A percentile compares a stretch with the other conserved stretches of the same genome.
Evolutionary conservation across 1,140 invertebrate species (phyloP).

Genomic region (Drosophila yakuba): DNA sequence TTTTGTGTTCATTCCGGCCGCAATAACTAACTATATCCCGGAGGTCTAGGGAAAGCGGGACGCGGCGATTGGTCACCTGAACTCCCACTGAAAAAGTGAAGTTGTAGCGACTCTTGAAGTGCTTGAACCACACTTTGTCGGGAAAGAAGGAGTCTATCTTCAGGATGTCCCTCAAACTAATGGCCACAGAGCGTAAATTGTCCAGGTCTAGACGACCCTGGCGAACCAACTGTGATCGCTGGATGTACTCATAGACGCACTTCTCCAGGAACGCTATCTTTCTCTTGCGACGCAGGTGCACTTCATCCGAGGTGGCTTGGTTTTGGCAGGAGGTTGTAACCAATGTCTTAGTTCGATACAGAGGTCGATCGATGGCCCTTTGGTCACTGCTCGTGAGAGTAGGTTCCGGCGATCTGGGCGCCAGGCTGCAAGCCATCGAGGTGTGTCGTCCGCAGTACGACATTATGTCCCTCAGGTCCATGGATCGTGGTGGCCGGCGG

Average conservation of each 20-base stretch:
- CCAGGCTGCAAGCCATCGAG: conserved; percentile 14
- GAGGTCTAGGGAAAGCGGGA: conserved; percentile 66
- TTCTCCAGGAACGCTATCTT: conserved; percentile 73
- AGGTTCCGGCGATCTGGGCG: conserved; percentile 1
- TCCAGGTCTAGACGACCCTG: conserved; percentile 58
- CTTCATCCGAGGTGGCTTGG: conserved; percentile 61
- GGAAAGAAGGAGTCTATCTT: conserved; percentile 80
- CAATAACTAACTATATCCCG: conserved; percentile 80
- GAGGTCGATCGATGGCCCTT: conserved; percentile 9
- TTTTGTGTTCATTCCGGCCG: conserved; percentile 45
- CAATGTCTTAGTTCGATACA: conserved; percentile 66
- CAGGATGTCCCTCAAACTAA: conserved; percentile 65
- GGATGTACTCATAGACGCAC: conserved; percentile 70
- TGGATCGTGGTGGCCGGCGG: conserved; percentile 62
- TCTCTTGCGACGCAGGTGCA: conserved; percentile 56
- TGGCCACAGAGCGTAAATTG: conserved; percentile 61
- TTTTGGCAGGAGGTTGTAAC: conserved; percentile 52
- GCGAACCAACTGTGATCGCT: conserved; percentile 65
- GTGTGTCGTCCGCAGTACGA: conserved; percentile 70
- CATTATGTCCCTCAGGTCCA: conserved; percentile 77
- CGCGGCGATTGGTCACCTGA: conserved; percentile 29
- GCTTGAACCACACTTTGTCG: conserved; percentile 67
- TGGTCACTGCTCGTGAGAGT: conserved; percentile 1
- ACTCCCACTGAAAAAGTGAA: conserved; percentile 66
- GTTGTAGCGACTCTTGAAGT: conserved; percentile 68